phyloP scores from a whole-genome alignment of 1,140 invertebrate species.

The Pseudomyrmex sp. region DNA sequence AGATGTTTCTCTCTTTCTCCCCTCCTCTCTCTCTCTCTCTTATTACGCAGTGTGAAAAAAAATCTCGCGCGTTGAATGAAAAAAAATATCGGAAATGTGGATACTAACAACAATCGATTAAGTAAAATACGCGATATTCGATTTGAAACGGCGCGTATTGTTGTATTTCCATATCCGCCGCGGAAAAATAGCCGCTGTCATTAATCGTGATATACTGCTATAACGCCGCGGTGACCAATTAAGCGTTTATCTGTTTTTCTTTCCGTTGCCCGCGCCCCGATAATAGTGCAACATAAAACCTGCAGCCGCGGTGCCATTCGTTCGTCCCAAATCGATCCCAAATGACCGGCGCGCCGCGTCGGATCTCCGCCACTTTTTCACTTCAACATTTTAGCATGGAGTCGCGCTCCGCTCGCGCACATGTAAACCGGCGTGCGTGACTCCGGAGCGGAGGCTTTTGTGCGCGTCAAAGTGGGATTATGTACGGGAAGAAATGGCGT shows the following conservation, averaged over 20 bases:
- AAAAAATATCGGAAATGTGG: constrained; percentile 11
- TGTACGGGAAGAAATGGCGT: constrained; percentile 45
- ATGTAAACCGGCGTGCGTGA: not conserved
- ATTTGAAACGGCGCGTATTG: constrained; percentile 8
- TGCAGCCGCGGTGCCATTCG: constrained; percentile 26
- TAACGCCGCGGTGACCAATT: constrained; percentile 61
- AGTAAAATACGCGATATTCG: constrained; percentile 31
- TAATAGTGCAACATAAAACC: constrained; percentile 57
- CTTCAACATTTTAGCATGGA: constrained; percentile 17
- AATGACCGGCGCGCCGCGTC: constrained; percentile 44
- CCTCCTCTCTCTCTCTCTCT: no score
- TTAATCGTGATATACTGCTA: constrained; percentile 57
- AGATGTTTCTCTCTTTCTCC: no score
- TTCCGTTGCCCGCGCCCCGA: constrained; percentile 14
- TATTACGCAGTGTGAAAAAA: not conserved
- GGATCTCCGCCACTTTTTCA: constrained; percentile 36
- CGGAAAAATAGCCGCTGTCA: constrained; percentile 40
- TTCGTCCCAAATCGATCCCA: constrained; percentile 59
- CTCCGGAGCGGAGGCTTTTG: constrained; percentile 16
- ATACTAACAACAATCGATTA: constrained; percentile 18
- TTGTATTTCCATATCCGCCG: constrained; percentile 21
- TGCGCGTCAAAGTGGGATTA: constrained; percentile 41
- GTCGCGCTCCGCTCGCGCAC: not conserved
- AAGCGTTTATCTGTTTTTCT: constrained; percentile 61
- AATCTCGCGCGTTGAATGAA: not conserved